Evolutionary conservation across 2,888 invertebrate genomes (phyloP), one percentile per base, ranked within the genome.

Genomic region (Labia minor): DNA sequence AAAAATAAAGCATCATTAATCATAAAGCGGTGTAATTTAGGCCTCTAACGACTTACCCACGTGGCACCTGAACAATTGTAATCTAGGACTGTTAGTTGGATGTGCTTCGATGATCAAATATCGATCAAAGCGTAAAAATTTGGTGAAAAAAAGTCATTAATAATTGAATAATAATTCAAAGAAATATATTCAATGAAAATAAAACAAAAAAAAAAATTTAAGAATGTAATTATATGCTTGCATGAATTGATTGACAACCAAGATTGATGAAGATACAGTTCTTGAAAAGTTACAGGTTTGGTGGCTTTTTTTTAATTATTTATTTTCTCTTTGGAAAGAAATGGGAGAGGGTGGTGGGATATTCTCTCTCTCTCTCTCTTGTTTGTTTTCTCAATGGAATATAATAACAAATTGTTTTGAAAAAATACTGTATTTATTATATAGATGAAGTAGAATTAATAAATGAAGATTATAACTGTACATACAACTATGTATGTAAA

Each of bases 81-180:
- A 49, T 49, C 49, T 49, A 49, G 8, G 16, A 16, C 16, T 49
- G 3, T 49, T 16, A 49, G 49, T 49, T 49, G 49, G 49, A 10
- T 49, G 49, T 11, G 49, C 49, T 26, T 26, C 26, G 26, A 26
- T 26, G 26, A 26, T 26, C 49, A 49, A 49, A 49, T 49, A 49
- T 49, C 49, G 49, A 49, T 49, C 33, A 33, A 33, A 33, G 33
- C 33, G 33, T 33, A 49, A 49, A 11, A 49, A 14, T 10, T 49
- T 49, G 4, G 49, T 2, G 2, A 14, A 49, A 49, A 49, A 49
- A 49, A 49, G 49, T 49, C 49, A 49, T 49, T 49, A 49, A 49
- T 49, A 49, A 49, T 49, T 49, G 49, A 49, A 49, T 49, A 49
- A 49, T 49, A 49, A 49, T 49, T 49, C 49, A 49, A 49, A 49